Percentiles rank a stretch among this genome's conserved stretches.
phyloP scores from a whole-genome alignment of 2,797 vertebrate genomes.

The Anas capensis region DNA sequence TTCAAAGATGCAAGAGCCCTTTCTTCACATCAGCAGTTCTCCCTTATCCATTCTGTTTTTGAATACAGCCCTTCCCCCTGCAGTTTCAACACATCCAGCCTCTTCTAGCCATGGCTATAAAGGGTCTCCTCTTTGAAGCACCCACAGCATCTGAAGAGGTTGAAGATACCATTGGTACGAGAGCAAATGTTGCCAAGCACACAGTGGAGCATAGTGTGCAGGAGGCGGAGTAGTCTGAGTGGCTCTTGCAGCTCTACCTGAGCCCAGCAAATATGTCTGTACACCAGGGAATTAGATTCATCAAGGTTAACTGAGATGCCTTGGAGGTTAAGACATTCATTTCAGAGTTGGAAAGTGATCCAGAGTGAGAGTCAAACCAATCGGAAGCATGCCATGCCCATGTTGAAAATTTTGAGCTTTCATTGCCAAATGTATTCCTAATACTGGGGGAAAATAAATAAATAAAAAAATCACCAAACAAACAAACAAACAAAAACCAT shows the following conservation, averaged over 20 bases:
- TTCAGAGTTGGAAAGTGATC: not conserved
- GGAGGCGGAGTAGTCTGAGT: not conserved
- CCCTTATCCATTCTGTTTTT: not conserved
- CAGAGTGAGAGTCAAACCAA: not conserved
- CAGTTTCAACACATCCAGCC: not conserved
- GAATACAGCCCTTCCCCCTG: not conserved
- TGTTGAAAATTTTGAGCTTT: not conserved
- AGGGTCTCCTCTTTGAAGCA: not conserved
- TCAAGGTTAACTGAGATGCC: not conserved
- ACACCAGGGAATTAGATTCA: not conserved
- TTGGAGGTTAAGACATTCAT: not conserved
- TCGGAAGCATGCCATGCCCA: not conserved
- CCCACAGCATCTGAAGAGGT: not conserved
- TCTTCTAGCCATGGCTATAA: not conserved
- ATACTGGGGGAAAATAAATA: no score
- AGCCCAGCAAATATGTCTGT: not conserved
- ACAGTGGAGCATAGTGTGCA: not conserved
- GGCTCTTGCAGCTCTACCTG: not conserved
- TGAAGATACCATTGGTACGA: accelerated
- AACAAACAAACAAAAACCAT: not conserved
- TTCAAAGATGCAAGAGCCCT: not conserved
- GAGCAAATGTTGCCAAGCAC: not conserved
- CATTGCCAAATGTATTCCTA: not conserved
- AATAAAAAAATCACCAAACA: no score
- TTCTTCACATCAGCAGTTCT: not conserved